phyloP scores from a whole-genome alignment of 2,113 vertebrate species.

The Lampris megalopsis region DNA sequence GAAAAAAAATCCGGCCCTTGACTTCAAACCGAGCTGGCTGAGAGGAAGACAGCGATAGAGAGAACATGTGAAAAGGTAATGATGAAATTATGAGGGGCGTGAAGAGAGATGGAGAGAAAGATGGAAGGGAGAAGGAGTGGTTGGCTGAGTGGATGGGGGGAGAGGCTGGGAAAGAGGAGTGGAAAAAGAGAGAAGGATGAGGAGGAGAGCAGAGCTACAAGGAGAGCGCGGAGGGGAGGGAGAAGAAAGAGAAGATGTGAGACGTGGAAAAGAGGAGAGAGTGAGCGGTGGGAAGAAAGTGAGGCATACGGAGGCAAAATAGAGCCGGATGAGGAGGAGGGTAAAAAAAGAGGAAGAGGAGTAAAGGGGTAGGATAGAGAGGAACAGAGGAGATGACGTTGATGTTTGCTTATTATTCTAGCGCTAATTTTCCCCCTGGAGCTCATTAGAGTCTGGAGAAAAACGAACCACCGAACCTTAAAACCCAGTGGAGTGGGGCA shows the following conservation, averaged over 20 bases:
- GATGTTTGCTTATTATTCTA: conserved; percentile 80
- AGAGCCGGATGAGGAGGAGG: conserved; percentile 5
- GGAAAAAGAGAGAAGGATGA: background rate
- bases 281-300: background rate
- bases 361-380: conserved; percentile 18
- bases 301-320: background rate
- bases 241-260: conserved; percentile 22
- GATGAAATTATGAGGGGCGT: background rate
- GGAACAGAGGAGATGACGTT: conserved; percentile 67
- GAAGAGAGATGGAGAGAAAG: conserved; percentile 5
- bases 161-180: background rate
- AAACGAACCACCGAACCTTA: conserved; percentile 73
- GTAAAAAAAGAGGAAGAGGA: conserved; percentile 16
- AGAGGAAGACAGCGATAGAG: background rate
- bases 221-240: background rate
- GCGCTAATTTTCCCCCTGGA: conserved; percentile 78
- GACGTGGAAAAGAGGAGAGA: conserved; percentile 28
- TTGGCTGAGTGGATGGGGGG: background rate
- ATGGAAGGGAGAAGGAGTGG: background rate
- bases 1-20: background rate
- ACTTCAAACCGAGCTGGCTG: conserved; percentile 11
- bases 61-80: background rate
- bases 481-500: conserved; percentile 72
- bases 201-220: conserved; percentile 10
- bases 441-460: conserved; percentile 83